Evolutionary conservation across 1,140 invertebrate genomes (phyloP).

Genomic region (Sitobion miscanthi): DNA sequence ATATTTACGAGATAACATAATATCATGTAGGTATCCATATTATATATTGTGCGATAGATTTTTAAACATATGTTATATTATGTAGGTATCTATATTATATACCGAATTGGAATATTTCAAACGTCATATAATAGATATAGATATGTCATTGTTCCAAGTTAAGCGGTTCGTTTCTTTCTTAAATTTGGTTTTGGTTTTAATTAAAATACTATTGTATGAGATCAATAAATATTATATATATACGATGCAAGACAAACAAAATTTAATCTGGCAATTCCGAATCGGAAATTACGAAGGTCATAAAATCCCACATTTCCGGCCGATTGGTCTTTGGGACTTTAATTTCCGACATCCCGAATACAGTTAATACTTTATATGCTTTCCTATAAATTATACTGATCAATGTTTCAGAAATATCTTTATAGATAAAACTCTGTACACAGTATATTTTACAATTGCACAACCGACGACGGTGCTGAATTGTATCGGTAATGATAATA

Average conservation of each 20-base stretch:
- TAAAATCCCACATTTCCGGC: conserved; percentile 14
- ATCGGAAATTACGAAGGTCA: conserved; percentile 29
- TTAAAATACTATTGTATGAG: neutral
- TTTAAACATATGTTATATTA: neutral
- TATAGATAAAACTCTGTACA: neutral
- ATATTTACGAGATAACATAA: neutral
- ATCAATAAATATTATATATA: neutral
- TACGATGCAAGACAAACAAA: neutral
- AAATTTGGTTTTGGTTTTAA: neutral
- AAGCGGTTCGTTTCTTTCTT: neutral
- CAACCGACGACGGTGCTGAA: neutral
- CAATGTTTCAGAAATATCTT: neutral
- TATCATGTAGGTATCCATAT: neutral
- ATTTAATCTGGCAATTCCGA: neutral
- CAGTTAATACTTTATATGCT: neutral
- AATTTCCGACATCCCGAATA: conserved; percentile 5
- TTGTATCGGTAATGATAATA: neutral
- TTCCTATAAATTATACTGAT: neutral
- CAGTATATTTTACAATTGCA: neutral
- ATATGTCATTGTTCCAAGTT: neutral
- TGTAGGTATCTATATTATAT: too few species aligned
- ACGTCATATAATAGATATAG: neutral
- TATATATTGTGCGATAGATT: neutral
- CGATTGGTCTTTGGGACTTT: neutral
- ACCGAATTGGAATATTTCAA: neutral